phyloP scores from a whole-genome alignment of 1,140 invertebrate species.

The Platyscapa corneri region DNA sequence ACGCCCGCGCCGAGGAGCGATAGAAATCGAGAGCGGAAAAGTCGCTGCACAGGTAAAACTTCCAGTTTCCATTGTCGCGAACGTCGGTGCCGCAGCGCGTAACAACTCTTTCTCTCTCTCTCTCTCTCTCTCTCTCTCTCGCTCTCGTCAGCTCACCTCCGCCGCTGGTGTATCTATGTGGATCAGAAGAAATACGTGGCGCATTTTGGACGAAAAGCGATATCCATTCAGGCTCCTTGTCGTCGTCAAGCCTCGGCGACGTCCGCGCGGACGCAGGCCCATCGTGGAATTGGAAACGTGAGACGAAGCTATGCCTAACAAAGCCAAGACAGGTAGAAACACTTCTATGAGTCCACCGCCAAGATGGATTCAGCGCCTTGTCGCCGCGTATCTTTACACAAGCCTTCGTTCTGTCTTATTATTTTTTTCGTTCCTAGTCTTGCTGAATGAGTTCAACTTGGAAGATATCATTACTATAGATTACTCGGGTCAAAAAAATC shows the following conservation, averaged over 20 bases:
- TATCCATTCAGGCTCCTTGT: constrained; percentile 60
- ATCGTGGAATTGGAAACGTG: constrained; percentile 63
- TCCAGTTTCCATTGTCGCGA: constrained; percentile 52
- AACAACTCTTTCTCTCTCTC: background rate
- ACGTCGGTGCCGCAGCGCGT: constrained; percentile 20
- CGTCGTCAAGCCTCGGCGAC: constrained; percentile 45
- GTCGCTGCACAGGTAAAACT: constrained; percentile 41
- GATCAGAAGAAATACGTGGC: constrained; percentile 58
- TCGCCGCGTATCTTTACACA: constrained; percentile 32
- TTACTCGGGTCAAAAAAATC: constrained; percentile 30
- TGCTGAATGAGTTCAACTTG: constrained; percentile 17
- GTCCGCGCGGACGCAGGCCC: constrained; percentile 20
- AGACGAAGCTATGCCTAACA: constrained; percentile 56
- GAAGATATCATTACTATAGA: constrained; percentile 32
- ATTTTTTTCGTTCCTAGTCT: constrained; percentile 29
- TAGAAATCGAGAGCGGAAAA: constrained; percentile 52
- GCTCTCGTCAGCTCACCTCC: background rate
- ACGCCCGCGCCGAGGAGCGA: constrained; percentile 34
- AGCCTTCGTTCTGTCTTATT: constrained; percentile 9
- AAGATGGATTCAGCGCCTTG: constrained; percentile 38
- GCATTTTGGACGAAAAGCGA: constrained; percentile 61
- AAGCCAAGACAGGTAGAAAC: constrained; percentile 67
- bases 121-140: background rate
- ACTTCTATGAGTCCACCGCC: constrained; percentile 62
- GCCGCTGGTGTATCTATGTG: constrained; percentile 45